These are phyloP conservation scores for Drosophila kikkawai DNA, from an alignment of 1,140 invertebrate species.

Conservation along the genomic window DNA sequence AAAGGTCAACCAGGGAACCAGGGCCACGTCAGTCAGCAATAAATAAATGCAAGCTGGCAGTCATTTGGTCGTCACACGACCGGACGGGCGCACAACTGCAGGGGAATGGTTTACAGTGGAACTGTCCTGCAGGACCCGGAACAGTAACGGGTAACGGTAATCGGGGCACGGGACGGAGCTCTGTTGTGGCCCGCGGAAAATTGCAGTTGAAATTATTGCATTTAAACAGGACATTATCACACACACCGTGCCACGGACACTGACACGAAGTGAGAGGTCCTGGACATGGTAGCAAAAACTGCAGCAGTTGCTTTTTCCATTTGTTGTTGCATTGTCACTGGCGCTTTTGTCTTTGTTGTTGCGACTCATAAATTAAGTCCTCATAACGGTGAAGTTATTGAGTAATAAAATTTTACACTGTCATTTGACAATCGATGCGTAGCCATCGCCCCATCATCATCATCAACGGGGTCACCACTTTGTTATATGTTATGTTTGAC, in stretches of 20 bases:
- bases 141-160: conserved; percentile 10
- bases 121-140: conserved; percentile 33
- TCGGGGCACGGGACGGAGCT: conserved; percentile 17
- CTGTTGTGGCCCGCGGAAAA: conserved; percentile 57
- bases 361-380: conserved; percentile 81
- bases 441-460: conserved; percentile 46
- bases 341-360: conserved; percentile 50
- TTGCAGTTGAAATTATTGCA: conserved; percentile 82
- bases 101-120: conserved; percentile 28
- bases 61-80: conserved; percentile 78
- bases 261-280: conserved; percentile 37
- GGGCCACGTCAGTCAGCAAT: conserved; percentile 78
- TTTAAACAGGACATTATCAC: conserved; percentile 83
- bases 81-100: conserved; percentile 46
- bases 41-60: conserved; percentile 83
- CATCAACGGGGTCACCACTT: background rate
- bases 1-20: conserved; percentile 37
- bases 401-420: conserved; percentile 82
- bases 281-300: conserved; percentile 65
- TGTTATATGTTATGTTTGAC: background rate
- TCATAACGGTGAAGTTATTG: conserved; percentile 82
- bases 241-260: conserved; percentile 36
- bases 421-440: conserved; percentile 78
- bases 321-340: conserved; percentile 64
- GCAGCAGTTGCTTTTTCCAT: conserved; percentile 76